Evolutionary conservation across 1,140 invertebrate genomes (phyloP), one percentile per base, ranked within the genome.

Genomic region (Octopus bimaculoides): DNA sequence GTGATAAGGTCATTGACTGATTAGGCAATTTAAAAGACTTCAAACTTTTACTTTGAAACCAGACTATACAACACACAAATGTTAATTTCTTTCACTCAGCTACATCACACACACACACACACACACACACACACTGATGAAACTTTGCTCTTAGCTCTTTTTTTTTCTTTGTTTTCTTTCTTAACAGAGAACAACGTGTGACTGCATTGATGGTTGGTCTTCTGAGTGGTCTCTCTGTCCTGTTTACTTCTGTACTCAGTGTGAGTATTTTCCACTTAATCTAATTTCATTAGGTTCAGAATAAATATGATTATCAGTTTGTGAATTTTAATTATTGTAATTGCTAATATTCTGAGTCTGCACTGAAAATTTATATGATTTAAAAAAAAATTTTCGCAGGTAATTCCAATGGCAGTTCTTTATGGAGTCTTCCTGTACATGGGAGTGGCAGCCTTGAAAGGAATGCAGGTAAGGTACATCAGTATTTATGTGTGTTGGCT

Each of bases 341-440:
- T 66, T 66, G n/a, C n/a, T 66, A 66, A 14, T 66, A 66, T 66
- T 66, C 12, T 66, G 12, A 66, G 12, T 66, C 1, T 66, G n/a
- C n/a, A 14, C 12, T 66, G 12, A 66, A 14, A 14, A 66, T 66
- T 66, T 14, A 14, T 66, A 66, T 66, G 12, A 66, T 66, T 75
- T 52, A 41, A 5, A 41, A 41, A 5, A 41, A 41, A 52, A 26
- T 79, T 17, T 26, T 78, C 82, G 14, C 73, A 88, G 81, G 93
- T 95, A 86, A 98, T 99, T 86, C 97, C 98, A n/a, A 97, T 99
- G 76, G 91, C 92, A 0, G 92, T 93, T 10, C 90, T 99, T 4
- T 98, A 97, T 90, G 97, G 98, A 56, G 97, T 99, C 17, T 99
- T 99, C 90, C 92, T 99, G 4, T 99, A 98, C 88, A 99, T 99